Conservation (phyloP, 2,797 vertebrate genomes). For the Macropodus opercularis region DNA sequence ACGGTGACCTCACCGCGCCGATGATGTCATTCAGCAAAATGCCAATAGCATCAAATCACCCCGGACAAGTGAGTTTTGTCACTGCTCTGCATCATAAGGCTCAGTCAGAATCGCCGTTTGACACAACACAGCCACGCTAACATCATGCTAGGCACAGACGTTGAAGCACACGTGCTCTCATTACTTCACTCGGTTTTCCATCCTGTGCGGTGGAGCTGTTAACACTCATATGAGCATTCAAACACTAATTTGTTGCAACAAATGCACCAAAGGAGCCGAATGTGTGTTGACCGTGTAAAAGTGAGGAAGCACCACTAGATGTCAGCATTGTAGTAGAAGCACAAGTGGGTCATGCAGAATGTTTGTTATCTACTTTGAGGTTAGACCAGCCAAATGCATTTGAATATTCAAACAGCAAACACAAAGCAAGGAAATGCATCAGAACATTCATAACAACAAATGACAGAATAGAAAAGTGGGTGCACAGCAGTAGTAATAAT, state of each 20-base stretch:
- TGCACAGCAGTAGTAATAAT: too few relatives aligned
- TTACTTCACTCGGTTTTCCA: constrained; percentile 65
- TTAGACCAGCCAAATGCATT: too few relatives aligned
- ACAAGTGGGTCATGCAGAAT: neutral
- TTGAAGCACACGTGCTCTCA: constrained; percentile 50
- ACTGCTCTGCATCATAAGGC: constrained; percentile 53
- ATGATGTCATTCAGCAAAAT: constrained; percentile 73
- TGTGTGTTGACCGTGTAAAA: constrained; percentile 34
- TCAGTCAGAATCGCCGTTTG: constrained; percentile 51
- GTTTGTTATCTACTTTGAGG: neutral
- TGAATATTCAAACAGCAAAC: too few relatives aligned
- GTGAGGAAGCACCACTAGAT: constrained; percentile 71
- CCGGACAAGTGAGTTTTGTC: constrained; percentile 62
- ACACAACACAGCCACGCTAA: constrained; percentile 66
- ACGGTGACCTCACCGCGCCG: constrained; percentile 69
- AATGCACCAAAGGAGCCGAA: neutral
- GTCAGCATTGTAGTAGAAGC: constrained; percentile 68
- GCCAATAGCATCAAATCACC: constrained; percentile 50
- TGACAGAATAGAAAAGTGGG: too few relatives aligned
- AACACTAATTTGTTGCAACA: constrained; percentile 12
- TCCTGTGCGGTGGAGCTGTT: constrained; percentile 10
- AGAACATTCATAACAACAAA: neutral
- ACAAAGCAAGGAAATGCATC: neutral
- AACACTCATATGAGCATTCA: constrained; percentile 25
- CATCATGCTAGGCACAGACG: constrained; percentile 49